Percentiles rank a stretch among this genome's conserved stretches.
Evolutionary conservation across 2,113 vertebrate species (phyloP).

Genomic region (Pelusios castaneus): DNA sequence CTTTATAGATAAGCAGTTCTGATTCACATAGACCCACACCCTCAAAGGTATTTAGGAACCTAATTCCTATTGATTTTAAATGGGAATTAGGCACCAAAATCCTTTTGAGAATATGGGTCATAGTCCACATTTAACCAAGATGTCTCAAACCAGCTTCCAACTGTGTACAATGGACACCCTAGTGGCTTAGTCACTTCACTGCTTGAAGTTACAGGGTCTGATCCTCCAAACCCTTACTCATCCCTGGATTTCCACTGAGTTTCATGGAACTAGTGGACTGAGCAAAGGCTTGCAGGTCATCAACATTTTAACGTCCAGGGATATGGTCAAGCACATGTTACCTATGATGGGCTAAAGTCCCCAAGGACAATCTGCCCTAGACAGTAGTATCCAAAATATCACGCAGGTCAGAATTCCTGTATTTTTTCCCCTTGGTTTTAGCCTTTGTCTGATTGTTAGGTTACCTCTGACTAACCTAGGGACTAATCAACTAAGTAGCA

Average conservation of each 20-base stretch:
- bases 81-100: too few species aligned
- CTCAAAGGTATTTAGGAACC: neutral
- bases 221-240: neutral
- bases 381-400: neutral
- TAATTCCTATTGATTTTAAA: too few species aligned
- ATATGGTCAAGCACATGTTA: accelerated
- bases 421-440: neutral
- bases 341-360: neutral
- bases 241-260: neutral
- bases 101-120: too few species aligned
- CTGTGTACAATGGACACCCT: neutral
- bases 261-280: neutral
- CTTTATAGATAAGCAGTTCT: neutral
- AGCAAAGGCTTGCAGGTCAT: neutral
- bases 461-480: neutral
- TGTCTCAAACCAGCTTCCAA: neutral
- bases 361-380: neutral
- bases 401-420: neutral
- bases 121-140: neutral
- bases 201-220: neutral
- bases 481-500: too few species aligned
- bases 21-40: neutral
- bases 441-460: neutral
- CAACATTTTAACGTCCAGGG: neutral
- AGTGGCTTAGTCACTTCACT: neutral